Conservation (phyloP, 1,140 invertebrate species). For the Pemphigus obesinymphae region DNA sequence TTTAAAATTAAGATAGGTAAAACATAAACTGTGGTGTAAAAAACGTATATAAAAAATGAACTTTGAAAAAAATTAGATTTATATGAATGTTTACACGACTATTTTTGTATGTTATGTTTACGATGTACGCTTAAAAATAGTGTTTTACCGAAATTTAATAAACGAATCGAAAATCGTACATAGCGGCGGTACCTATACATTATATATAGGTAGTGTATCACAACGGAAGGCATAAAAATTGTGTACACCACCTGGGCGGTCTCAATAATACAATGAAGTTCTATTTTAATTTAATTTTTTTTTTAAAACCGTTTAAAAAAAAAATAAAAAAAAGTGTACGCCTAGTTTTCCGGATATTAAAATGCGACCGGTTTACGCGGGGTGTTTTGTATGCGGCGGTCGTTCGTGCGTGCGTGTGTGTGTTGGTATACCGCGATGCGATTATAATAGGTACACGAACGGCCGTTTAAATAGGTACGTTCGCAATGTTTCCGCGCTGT, state of each 20-base stretch:
- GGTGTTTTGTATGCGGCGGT: too few relatives aligned
- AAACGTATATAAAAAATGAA: too few relatives aligned
- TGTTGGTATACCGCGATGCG: not conserved
- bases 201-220: too few relatives aligned
- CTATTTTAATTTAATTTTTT: not conserved
- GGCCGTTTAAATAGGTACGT: not conserved
- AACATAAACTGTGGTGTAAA: too few relatives aligned
- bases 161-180: not conserved
- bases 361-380: not conserved
- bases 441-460: not conserved
- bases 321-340: not conserved
- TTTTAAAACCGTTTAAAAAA: not conserved
- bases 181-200: too few relatives aligned
- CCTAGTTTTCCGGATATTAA: conserved; percentile 27
- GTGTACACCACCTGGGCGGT: not conserved
- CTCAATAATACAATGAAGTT: not conserved
- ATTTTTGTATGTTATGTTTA: too few relatives aligned
- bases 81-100: too few relatives aligned
- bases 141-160: not conserved
- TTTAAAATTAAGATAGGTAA: too few relatives aligned
- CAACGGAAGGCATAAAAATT: not conserved
- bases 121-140: too few relatives aligned
- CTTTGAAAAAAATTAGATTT: too few relatives aligned
- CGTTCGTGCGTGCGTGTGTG: not conserved
- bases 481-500: too few relatives aligned